A percentile compares a stretch with the other conserved stretches of the same genome.
Evolutionary conservation across 1,140 invertebrate species (phyloP).

Genomic region (Lasioglossum baleicum): DNA sequence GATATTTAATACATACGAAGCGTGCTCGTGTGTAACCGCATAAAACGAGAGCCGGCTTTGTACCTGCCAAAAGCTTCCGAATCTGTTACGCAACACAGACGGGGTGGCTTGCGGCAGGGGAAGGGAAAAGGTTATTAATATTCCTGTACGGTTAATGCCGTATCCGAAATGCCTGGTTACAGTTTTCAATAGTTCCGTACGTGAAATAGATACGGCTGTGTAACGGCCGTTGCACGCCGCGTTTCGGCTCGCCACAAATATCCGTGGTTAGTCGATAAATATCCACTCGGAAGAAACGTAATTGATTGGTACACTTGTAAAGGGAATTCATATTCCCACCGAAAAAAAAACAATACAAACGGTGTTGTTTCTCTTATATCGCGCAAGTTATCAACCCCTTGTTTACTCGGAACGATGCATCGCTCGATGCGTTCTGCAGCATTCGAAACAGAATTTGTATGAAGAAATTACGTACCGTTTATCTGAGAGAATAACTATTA

Average conservation of each 20-base stretch:
- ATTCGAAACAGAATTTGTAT: too few species aligned
- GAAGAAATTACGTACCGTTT: too few species aligned
- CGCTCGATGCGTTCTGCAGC: too few species aligned
- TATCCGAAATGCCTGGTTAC: slow-evolving; percentile 13
- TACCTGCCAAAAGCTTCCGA: slow-evolving; percentile 52
- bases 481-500: too few species aligned
- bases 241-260: slow-evolving; percentile 21
- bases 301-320: too few species aligned
- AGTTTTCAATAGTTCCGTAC: slow-evolving; percentile 40
- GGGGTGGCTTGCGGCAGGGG: neutral
- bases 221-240: neutral
- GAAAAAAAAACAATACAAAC: too few species aligned
- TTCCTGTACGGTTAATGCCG: slow-evolving; percentile 49
- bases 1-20: slow-evolving; percentile 48
- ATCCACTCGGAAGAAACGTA: neutral
- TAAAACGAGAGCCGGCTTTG: slow-evolving; percentile 56
- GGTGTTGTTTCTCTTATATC: too few species aligned
- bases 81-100: neutral
- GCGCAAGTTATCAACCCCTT: too few species aligned
- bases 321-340: too few species aligned
- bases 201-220: slow-evolving; percentile 1
- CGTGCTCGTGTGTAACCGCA: slow-evolving; percentile 26
- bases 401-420: too few species aligned
- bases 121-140: slow-evolving; percentile 49
- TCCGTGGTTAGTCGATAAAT: slow-evolving; percentile 1